phyloP scores from a whole-genome alignment of 1,140 invertebrate genomes.

The Temnothorax longispinosus region DNA sequence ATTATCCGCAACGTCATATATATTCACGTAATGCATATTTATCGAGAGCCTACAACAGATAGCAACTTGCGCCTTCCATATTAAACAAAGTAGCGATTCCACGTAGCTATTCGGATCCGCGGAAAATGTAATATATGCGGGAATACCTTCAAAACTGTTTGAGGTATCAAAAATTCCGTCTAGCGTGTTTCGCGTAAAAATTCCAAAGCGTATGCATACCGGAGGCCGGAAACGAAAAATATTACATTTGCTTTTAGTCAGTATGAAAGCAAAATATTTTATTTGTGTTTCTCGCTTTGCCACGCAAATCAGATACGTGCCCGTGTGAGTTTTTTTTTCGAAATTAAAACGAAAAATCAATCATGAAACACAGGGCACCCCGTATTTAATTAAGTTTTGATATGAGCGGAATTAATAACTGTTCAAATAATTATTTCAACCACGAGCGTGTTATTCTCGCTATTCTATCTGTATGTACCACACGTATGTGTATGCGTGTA shows the following conservation, averaged over 20 bases:
- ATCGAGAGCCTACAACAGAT: constrained; percentile 15
- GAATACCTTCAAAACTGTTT: not conserved
- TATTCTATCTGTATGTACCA: not conserved
- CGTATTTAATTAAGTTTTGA: constrained; percentile 5
- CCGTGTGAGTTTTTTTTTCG: not conserved
- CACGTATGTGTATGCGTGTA: no score
- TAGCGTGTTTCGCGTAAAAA: constrained; percentile 23
- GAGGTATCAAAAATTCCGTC: constrained; percentile 34
- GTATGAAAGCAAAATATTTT: constrained; percentile 19
- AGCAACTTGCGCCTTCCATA: constrained; percentile 12
- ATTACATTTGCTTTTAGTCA: constrained; percentile 28
- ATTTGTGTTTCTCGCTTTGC: not conserved
- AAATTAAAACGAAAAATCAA: constrained; percentile 15
- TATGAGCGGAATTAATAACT: constrained; percentile 10
- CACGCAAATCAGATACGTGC: constrained; percentile 1
- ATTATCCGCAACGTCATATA: constrained; percentile 2
- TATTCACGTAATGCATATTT: constrained; percentile 17
- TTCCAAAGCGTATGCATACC: not conserved
- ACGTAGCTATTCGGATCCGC: not conserved
- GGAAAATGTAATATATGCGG: constrained; percentile 3
- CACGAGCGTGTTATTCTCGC: not conserved
- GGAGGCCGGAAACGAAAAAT: constrained; percentile 16
- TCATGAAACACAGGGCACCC: not conserved
- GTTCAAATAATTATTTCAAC: not conserved
- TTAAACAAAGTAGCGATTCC: constrained; percentile 22